A percentile compares a stretch with the other conserved stretches of the same genome.
These are phyloP conservation scores for Pseudois nayaur DNA, from an alignment of 2,113 vertebrate species.

Conservation along the genomic window DNA sequence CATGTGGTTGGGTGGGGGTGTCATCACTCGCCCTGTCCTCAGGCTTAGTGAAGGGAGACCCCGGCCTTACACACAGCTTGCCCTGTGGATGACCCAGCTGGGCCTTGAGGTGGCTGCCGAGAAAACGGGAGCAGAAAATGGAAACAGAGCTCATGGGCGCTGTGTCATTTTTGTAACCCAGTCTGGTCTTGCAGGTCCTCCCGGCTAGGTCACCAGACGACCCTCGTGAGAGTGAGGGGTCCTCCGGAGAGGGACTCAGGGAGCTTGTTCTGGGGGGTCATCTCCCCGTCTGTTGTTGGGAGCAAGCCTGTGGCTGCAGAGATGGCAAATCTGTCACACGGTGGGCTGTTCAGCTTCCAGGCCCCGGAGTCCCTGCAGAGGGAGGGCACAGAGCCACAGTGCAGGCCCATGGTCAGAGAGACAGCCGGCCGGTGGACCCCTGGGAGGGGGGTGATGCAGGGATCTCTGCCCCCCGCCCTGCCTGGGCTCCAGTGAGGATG, in stretches of 20 bases:
- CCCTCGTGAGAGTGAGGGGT: not conserved
- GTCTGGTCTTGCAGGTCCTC: not conserved
- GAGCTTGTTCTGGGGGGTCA: not conserved
- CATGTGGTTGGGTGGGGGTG: not conserved
- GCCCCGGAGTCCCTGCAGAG: not conserved
- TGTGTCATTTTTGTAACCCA: not conserved
- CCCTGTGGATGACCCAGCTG: constrained; percentile 69
- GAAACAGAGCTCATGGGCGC: not conserved
- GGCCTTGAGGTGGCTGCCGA: constrained; percentile 57
- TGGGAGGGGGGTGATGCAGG: not conserved
- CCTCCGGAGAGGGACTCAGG: not conserved
- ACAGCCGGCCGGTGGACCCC: not conserved
- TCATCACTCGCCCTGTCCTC: not conserved
- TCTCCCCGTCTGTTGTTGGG: not conserved
- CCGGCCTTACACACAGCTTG: constrained; percentile 64
- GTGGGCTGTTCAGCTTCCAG: not conserved
- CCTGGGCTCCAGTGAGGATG: not conserved
- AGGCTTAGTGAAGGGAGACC: constrained; percentile 62
- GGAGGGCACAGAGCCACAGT: fast-evolving
- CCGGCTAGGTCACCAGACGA: not conserved
- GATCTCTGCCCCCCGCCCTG: not conserved
- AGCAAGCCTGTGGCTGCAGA: not conserved
- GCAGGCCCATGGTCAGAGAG: too few relatives aligned
- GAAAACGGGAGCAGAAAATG: constrained; percentile 13
- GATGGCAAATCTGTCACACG: not conserved